A percentile compares a stretch with the other conserved stretches of the same genome.
Conservation (phyloP, 1,140 invertebrate species). For the Caenorhabditis elegans region DNA sequence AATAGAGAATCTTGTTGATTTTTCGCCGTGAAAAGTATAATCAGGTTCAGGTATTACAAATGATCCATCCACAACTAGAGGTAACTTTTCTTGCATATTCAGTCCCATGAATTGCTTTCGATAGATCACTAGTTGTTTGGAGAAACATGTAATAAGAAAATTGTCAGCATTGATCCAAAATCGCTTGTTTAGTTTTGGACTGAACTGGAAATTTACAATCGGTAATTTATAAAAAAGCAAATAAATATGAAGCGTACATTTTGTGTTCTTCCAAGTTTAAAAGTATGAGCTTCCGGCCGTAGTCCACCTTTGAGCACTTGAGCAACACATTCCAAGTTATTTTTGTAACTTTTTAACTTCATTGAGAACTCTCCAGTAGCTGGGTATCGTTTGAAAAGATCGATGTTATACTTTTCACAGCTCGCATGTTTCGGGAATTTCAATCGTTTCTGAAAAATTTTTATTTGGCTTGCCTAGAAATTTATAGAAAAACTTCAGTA, state of each 20-base stretch:
- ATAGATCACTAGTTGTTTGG: not conserved
- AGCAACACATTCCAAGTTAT: slow-evolving; percentile 9
- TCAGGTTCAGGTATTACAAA: not conserved
- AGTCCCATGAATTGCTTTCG: slow-evolving; percentile 27
- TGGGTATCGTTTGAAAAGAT: not conserved
- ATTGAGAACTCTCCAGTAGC: not conserved
- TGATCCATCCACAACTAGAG: not conserved
- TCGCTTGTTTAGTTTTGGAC: not conserved
- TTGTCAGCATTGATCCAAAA: slow-evolving; percentile 27
- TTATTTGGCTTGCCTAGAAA: no score
- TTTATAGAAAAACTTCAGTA: not conserved
- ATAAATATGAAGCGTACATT: not conserved
- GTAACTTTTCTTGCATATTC: not conserved
- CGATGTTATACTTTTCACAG: slow-evolving; percentile 8
- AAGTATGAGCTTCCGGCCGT: not conserved
- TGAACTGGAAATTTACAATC: not conserved
- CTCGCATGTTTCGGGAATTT: not conserved
- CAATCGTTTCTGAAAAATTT: not conserved
- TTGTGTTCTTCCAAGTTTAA: not conserved
- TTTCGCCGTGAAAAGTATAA: not conserved
- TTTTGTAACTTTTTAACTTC: not conserved
- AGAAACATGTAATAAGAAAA: not conserved
- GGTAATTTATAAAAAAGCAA: not conserved
- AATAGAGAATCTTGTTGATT: not conserved
- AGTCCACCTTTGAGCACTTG: slow-evolving; percentile 1